Percentiles rank a stretch among this genome's conserved stretches.
phyloP scores from a whole-genome alignment of 2,113 vertebrate genomes.

The Nicator chloris region DNA sequence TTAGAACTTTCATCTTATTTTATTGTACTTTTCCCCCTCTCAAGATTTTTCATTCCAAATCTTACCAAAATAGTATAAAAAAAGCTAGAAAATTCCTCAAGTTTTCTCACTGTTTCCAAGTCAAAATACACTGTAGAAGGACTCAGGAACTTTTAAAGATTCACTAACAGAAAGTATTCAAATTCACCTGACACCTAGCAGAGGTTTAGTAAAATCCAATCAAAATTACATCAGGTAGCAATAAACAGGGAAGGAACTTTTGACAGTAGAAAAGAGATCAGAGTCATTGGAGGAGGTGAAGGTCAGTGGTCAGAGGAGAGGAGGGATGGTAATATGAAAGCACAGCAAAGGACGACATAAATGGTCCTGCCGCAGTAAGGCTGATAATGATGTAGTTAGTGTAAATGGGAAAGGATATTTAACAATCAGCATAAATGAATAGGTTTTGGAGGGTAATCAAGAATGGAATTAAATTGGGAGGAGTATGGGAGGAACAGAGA shows the following conservation, averaged over 20 bases:
- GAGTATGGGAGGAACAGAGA: neutral
- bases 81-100: neutral
- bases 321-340: neutral
- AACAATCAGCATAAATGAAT: slow-evolving; percentile 39
- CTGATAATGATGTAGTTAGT: slow-evolving; percentile 29
- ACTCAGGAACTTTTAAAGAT: neutral
- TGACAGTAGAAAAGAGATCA: neutral
- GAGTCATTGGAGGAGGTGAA: neutral
- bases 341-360: neutral
- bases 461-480: slow-evolving; percentile 16
- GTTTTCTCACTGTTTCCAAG: neutral
- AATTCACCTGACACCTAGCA: neutral
- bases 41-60: neutral
- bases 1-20: neutral
- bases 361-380: neutral
- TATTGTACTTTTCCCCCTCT: neutral
- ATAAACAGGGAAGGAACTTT: neutral
- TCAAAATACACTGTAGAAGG: neutral
- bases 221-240: neutral
- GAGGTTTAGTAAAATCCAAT: neutral
- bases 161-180: neutral
- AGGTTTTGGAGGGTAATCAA: slow-evolving; percentile 34
- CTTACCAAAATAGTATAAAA: neutral
- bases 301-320: slow-evolving; percentile 4
- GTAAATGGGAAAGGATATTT: slow-evolving; percentile 22